Conservation (phyloP, 1,140 invertebrate genomes). For the Charaxes varanes region DNA sequence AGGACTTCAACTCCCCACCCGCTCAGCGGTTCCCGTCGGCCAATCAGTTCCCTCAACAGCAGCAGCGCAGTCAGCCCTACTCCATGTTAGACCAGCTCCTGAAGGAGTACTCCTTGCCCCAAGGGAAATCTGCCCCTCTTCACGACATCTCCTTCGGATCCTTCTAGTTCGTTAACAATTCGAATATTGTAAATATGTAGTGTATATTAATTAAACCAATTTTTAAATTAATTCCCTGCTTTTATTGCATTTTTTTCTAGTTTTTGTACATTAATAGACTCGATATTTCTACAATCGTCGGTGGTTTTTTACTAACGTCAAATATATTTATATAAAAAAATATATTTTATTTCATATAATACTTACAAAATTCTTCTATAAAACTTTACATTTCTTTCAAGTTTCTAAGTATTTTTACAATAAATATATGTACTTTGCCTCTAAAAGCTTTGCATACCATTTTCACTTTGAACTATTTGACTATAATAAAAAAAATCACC, state of each 20-base stretch:
- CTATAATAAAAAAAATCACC: no score
- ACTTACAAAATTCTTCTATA: no score
- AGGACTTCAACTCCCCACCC: conserved; percentile 28
- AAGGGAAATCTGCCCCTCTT: conserved; percentile 78
- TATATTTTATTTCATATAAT: no score
- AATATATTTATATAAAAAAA: no score
- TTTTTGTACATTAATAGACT: not conserved
- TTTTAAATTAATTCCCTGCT: conserved; percentile 17
- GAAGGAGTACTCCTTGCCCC: conserved; percentile 84
- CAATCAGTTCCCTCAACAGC: conserved; percentile 80
- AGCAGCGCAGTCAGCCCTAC: conserved; percentile 76
- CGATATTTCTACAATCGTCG: not conserved
- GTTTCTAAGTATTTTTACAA: no score
- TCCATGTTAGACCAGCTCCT: conserved; percentile 87
- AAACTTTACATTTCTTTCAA: no score
- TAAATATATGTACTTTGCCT: no score
- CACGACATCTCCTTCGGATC: conserved; percentile 88
- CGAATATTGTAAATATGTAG: conserved; percentile 64
- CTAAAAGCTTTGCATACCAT: no score
- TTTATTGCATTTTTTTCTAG: conserved; percentile 3
- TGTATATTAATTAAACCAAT: conserved; percentile 41
- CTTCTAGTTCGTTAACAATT: conserved; percentile 68
- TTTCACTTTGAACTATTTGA: no score
- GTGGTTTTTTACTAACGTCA: not conserved
- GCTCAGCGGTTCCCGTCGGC: conserved; percentile 42